Base-by-base conservation (phyloP, 2,113 vertebrate species). In the Psammodynastes pulverulentus region DNA sequence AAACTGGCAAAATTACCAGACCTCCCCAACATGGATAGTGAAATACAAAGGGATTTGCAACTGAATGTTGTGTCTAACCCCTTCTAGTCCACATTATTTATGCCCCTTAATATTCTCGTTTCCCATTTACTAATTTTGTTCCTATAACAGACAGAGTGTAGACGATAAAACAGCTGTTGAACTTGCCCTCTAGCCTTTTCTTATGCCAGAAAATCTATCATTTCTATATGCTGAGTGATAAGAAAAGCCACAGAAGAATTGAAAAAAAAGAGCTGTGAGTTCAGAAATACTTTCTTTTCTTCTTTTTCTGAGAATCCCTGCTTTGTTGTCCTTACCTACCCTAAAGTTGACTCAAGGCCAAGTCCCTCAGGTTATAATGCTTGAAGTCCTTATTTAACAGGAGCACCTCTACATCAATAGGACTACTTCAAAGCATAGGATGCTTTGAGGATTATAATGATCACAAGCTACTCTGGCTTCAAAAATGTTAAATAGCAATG, bases 361-460 rank as follows among this genome's bases (percentile, higher is more conserved):
- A 87, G 86, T 91, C 58, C 91, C 48, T 87, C 29, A 21, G 62
- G 62, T 53, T 43, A 58, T 24, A 46, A 84, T 39, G 87, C 86
- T 53, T 67, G 46, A 67, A 91, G 85, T 87, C 91, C 53, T 91
- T 72, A 87, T 67, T 92, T 84, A 88, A 84, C 13, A 53, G 49
- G 19, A 54, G 49, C 39, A 79, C 5, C 34, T 51, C 24, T 84
- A 88, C 56, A 89, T 84, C 51, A 92, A 89, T 46, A 84, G 29
- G 26, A 46, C 19, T n/a, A 49, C 54, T 84, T 92, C 91, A 88
- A 84, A 92, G 91, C 39, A 88, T 23, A n/a, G 48, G 48, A 53
- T 90, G 13, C 48, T 87, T 67, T 87, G 45, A 91, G 58, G 58
- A 91, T 88, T 91, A 45, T 34, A 87, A 88, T 46, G 34, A 54